Evolutionary conservation across 2,113 vertebrate genomes (phyloP).

Genomic region (Neogobius melanostomus): DNA sequence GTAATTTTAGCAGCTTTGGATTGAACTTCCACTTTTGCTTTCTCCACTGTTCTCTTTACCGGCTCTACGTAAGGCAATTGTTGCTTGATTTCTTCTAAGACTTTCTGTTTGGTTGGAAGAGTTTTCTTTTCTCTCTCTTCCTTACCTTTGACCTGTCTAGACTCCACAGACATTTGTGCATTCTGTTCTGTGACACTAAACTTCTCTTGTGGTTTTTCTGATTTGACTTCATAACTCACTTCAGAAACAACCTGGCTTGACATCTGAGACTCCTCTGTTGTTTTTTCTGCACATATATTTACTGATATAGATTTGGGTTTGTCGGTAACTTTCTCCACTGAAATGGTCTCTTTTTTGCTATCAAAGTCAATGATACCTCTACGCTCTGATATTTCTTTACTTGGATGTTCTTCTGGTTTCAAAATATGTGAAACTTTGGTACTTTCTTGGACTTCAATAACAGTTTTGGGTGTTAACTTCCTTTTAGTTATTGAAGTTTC

Average conservation of each 20-base stretch:
- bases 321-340: neutral
- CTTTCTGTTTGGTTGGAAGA: neutral
- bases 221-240: neutral
- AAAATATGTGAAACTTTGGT: neutral
- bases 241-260: neutral
- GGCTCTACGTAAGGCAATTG: neutral
- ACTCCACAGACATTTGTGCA: neutral
- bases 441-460: slow-evolving; percentile 6
- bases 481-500: slow-evolving; percentile 21
- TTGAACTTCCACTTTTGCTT: slow-evolving; percentile 8
- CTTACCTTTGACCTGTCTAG: neutral
- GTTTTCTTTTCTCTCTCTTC: slow-evolving; percentile 4
- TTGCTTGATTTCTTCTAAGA: neutral
- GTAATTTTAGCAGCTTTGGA: neutral
- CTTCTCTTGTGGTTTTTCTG: neutral
- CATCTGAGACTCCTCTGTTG: neutral
- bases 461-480: neutral
- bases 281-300: slow-evolving; percentile 15
- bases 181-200: slow-evolving; percentile 10
- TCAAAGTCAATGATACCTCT: neutral
- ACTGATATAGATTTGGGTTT: neutral
- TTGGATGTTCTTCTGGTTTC: slow-evolving; percentile 9
- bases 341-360: slow-evolving; percentile 11
- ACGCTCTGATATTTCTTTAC: slow-evolving; percentile 5
- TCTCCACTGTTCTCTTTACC: neutral